Conservation (phyloP, 2,113 vertebrate species). For the Pteruthius melanotis region DNA sequence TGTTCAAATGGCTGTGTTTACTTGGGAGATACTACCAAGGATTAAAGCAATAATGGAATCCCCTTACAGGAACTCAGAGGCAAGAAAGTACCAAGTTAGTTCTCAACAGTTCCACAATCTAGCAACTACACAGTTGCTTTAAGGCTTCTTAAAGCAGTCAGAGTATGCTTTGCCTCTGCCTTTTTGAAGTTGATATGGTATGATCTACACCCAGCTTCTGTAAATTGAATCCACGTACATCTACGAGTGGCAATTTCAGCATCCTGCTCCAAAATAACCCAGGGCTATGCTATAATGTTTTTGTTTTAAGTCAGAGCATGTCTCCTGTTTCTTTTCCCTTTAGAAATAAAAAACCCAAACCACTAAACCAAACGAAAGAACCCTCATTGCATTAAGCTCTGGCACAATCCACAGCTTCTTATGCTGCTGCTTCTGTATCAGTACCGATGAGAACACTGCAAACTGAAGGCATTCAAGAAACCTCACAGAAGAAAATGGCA, state of each 20-base stretch:
- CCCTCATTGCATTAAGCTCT: neutral
- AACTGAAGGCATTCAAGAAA: neutral
- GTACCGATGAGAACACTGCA: neutral
- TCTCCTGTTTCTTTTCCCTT: neutral
- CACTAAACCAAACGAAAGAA: neutral
- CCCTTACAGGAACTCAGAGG: neutral
- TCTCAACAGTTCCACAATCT: neutral
- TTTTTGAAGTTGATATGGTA: conserved; percentile 11
- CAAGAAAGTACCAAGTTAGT: neutral
- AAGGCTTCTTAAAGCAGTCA: neutral
- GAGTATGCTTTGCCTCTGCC: neutral
- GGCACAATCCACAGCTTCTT: neutral
- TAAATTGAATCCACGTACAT: conserved; percentile 2
- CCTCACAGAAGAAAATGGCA: neutral
- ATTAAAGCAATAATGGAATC: neutral
- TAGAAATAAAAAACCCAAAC: neutral
- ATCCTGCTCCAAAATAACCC: conserved; percentile 33
- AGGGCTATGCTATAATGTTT: neutral
- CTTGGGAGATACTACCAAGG: neutral
- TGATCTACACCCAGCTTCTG: conserved; percentile 14
- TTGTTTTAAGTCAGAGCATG: neutral
- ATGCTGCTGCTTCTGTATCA: neutral
- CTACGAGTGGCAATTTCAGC: conserved; percentile 9
- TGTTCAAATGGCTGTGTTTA: neutral
- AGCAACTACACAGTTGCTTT: neutral